A percentile compares a stretch with the other conserved stretches of the same genome.
phyloP scores from a whole-genome alignment of 2,113 vertebrate genomes.

The Prunella himalayana region DNA sequence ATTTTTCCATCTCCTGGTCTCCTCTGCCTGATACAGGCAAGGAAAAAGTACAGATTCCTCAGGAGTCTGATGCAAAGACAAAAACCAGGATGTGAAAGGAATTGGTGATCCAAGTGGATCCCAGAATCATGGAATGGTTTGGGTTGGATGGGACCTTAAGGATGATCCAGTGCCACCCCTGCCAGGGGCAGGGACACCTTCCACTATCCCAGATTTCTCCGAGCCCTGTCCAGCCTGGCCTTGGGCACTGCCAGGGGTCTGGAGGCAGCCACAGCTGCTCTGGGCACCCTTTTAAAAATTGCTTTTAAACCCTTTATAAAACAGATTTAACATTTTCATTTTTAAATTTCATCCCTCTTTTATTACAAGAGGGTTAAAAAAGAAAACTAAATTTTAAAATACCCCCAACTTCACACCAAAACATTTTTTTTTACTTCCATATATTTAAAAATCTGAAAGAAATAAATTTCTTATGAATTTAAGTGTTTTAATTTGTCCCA shows the following conservation, averaged over 20 bases:
- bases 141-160: background rate
- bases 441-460: background rate
- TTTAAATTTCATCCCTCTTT: background rate
- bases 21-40: background rate
- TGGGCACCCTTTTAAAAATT: background rate
- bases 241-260: background rate
- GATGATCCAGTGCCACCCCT: background rate
- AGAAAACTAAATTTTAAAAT: rapidly evolving
- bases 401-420: background rate
- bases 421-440: rapidly evolving
- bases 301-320: background rate
- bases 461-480: background rate
- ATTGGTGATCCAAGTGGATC: background rate
- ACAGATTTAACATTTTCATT: background rate
- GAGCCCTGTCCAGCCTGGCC: background rate
- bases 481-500: background rate
- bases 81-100: background rate
- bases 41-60: background rate
- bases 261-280: background rate
- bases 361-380: background rate
- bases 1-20: background rate
- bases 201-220: background rate
- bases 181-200: background rate
- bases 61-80: background rate
- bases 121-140: background rate